Evolutionary conservation across 2,888 invertebrate genomes (phyloP).

Genomic region (Minunthozetes semirufus): DNA sequence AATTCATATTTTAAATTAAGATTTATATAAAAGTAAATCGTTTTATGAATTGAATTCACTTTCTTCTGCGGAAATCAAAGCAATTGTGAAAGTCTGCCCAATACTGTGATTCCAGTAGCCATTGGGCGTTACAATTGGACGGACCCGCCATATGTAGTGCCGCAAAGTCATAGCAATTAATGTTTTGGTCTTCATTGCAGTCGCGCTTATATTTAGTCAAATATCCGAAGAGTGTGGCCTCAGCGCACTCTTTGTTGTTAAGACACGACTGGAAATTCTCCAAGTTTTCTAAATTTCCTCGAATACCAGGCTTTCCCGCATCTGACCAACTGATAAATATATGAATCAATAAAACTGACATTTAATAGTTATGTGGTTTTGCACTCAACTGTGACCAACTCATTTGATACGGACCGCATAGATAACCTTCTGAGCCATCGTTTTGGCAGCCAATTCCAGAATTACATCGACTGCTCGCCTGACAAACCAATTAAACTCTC

Average conservation of each 20-base stretch:
- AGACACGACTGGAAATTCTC: conserved; percentile 63
- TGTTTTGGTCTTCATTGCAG: conserved; percentile 40
- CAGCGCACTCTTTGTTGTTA: conserved; percentile 69
- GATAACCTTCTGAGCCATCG: conserved; percentile 49
- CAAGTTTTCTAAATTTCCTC: conserved; percentile 27
- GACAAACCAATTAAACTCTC: neutral
- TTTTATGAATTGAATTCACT: neutral
- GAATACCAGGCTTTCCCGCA: conserved; percentile 58
- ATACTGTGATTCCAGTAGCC: conserved; percentile 40
- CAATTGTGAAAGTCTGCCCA: conserved; percentile 41
- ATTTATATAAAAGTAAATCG: neutral
- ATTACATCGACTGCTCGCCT: conserved; percentile 48
- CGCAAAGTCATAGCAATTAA: conserved; percentile 42
- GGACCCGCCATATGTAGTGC: conserved; percentile 42
- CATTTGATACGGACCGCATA: conserved; percentile 74
- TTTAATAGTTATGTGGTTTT: neutral
- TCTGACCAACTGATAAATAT: conserved; percentile 61
- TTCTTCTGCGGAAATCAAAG: conserved; percentile 36
- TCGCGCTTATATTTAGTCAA: conserved; percentile 53
- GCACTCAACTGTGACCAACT: conserved; percentile 64
- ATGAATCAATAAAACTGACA: neutral
- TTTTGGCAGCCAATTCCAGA: conserved; percentile 57
- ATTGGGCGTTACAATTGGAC: conserved; percentile 38
- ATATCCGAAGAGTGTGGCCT: conserved; percentile 66
- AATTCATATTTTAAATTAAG: too few relatives aligned